These are phyloP conservation scores for Drosophila bifasciata DNA, from an alignment of 1,140 invertebrate genomes.

Conservation along the genomic window DNA sequence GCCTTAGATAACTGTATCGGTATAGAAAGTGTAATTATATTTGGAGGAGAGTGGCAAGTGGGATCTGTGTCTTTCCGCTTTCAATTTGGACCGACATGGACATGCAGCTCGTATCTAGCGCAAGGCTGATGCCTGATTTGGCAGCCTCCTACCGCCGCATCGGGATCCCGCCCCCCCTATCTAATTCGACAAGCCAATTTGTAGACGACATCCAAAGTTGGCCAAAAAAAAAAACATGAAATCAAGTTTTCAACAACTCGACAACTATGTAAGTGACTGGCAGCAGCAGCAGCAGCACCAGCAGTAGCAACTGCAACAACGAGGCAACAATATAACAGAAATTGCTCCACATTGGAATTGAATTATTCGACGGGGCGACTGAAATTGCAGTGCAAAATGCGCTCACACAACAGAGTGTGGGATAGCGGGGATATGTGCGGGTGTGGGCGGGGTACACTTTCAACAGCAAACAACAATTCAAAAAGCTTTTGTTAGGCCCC, in stretches of 20 bases:
- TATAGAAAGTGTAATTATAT: constrained; percentile 70
- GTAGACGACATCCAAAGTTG: constrained; percentile 70
- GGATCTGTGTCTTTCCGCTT: constrained; percentile 22
- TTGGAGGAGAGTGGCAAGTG: constrained; percentile 4
- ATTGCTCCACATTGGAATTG: constrained; percentile 76
- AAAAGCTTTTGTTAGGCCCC: constrained; percentile 60
- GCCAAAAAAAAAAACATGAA: constrained; percentile 13
- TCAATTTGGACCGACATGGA: constrained; percentile 43
- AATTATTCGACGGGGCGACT: constrained; percentile 69
- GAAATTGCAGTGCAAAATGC: constrained; percentile 68
- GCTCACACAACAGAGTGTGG: constrained; percentile 34
- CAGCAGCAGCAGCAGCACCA: constrained; percentile 44
- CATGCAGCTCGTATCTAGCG: constrained; percentile 60
- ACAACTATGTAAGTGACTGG: constrained; percentile 76
- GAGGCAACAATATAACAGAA: constrained; percentile 38
- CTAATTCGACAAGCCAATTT: constrained; percentile 77
- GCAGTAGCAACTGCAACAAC: constrained; percentile 30
- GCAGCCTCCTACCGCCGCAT: too few species aligned
- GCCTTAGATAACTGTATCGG: constrained; percentile 21
- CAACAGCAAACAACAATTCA: constrained; percentile 63
- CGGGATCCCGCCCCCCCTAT: neutral
- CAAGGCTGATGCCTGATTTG: constrained; percentile 45
- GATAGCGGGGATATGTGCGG: neutral
- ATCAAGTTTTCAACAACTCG: constrained; percentile 73
- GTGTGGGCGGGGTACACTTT: constrained; percentile 18